Base-by-base conservation (phyloP, 2,797 vertebrate genomes). In the Sebastes itinus region DNA sequence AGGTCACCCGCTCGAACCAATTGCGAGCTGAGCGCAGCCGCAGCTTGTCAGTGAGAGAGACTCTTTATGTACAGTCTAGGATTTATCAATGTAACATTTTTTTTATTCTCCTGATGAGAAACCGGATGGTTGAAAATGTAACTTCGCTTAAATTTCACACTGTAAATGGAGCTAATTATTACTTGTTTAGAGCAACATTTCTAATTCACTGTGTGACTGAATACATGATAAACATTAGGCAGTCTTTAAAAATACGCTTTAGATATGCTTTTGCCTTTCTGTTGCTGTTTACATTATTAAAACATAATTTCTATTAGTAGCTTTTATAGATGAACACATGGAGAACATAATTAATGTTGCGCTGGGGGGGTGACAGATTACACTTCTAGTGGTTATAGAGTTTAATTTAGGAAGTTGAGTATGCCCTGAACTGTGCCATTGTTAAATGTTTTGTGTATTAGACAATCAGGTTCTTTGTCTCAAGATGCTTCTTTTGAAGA, bases 381-480 rank as follows among this genome's bases (percentile, higher is more conserved):
- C 20, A 66, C n/a, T 68, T 63, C 28, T 58, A 55, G 27, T 78
- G 49, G 27, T 75, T 69, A 14, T 70, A 49, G 22, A 73, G 5
- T 22, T 66, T 18, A 77, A 30, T 54, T 60, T 32, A 33, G 25
- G 56, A 61, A 75, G 52, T 55, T 73, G 22, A 70, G 3, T 61
- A 13, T 59, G 55, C 76, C 62, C 35, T 33, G 1, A 72, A 32
- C 14, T 77, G 62, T 67, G 54, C 65, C 18, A 10, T 49, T 60
- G 11, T 69, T 59, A 12, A 52, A 52, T 8, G 11, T 78, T 65
- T 86, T 80, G 63, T 81, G 65, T 83, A 22, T 84, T 60, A 63
- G 89, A 94, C 92, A 92, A 91, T 92, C 87, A 63, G 74, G 42
- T 70, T 85, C 49, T 78, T 77, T 63, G 22, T 87, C 20, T 80